phyloP scores from a whole-genome alignment of 1,140 invertebrate genomes.

The Cyrtorhinus lividipennis region DNA sequence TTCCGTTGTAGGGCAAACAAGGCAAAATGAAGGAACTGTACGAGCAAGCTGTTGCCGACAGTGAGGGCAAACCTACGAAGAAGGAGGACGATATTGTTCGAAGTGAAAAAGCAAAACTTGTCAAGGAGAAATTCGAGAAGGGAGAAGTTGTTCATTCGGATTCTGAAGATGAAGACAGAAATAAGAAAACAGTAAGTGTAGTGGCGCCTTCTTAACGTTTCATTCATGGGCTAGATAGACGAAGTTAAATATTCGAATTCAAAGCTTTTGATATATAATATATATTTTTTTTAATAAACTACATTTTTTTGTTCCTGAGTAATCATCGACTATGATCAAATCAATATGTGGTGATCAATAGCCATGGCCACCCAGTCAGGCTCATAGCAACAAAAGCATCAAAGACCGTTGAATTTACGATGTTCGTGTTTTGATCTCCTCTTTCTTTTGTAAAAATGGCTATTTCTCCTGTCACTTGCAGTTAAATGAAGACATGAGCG shows the following conservation, averaged over 20 bases:
- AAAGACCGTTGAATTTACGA: too few relatives aligned
- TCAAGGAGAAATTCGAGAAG: constrained; percentile 72
- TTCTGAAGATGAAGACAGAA: constrained; percentile 35
- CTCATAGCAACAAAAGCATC: too few relatives aligned
- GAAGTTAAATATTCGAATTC: too few relatives aligned
- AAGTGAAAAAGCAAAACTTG: constrained; percentile 45
- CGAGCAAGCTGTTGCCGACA: constrained; percentile 73
- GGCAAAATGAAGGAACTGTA: constrained; percentile 83
- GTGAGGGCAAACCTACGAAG: constrained; percentile 46
- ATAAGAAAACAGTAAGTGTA: constrained; percentile 19
- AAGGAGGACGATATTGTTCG: constrained; percentile 37
- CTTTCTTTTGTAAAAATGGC: not conserved
- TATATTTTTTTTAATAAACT: not conserved
- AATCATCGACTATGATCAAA: too few relatives aligned
- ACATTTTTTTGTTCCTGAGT: not conserved
- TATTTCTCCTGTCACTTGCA: constrained; percentile 20
- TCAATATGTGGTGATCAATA: too few relatives aligned
- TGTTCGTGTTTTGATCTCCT: not conserved
- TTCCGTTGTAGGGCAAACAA: constrained; percentile 53
- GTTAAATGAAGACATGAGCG: constrained; percentile 55
- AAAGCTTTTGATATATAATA: too few relatives aligned
- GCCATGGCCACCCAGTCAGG: too few relatives aligned
- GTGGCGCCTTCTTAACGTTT: not conserved
- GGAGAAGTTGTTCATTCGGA: constrained; percentile 43
- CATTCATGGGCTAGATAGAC: too few relatives aligned